Evolutionary conservation across 2,888 invertebrate genomes (phyloP), one percentile per base, ranked within the genome.

Genomic region (Drosophila paramelanica): DNA sequence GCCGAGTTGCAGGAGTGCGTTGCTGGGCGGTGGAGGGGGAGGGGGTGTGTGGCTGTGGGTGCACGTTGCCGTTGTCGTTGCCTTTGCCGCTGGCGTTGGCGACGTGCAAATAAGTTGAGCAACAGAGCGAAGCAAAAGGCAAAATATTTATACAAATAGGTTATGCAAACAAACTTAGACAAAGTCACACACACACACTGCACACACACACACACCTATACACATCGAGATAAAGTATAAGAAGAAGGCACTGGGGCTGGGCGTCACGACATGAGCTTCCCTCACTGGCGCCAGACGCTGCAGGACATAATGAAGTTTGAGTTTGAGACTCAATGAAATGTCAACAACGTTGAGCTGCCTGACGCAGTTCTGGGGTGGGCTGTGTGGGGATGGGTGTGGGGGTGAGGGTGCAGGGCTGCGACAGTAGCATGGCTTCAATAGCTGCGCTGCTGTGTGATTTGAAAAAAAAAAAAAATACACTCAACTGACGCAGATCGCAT

Each of bases 101-200:
- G 65, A 85, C 81, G 88, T 77, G 85, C 79, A 74, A 78, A 89
- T 78, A 75, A 82, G 81, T 87, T 82, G 67, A 79, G 83, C 80
- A 81, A 77, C 81, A 83, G 81, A 83, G 84, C 81, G 62, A 73
- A 70, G 71, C 65, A 68, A 81, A 82, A 82, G 80, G 84, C 88
- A 83, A 89, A 86, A 88, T 89, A 89, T 88, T 88, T 88, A 88
- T 88, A 86, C 83, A 88, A 88, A 89, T 89, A 89, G 89, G 89
- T 88, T 84, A 89, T 83, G 82, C 88, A 88, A 79, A 79, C 86
- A 88, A 81, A 89, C 88, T 88, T 77, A 80, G 83, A 88, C 76
- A 73, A 77, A 88, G 74, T 73, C 77, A 81, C 77, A 73, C 20
- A 33, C n/a, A 25, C 23, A 46, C 31, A 27, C 23, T 17, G 17